phyloP scores from a whole-genome alignment of 2,888 invertebrate species.

The Magallana nippona region DNA sequence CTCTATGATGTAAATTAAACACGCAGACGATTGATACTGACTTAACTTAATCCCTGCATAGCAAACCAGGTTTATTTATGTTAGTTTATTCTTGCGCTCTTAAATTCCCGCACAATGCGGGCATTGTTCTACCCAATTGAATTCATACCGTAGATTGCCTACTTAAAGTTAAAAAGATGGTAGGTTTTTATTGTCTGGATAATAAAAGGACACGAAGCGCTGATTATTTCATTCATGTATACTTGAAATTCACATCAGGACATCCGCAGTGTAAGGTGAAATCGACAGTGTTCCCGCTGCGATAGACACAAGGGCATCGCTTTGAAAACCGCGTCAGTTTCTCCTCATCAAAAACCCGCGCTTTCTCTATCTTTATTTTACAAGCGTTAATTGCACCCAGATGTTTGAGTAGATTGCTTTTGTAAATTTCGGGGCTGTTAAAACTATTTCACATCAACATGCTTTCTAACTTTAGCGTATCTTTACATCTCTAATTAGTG shows the following conservation, averaged over 20 bases:
- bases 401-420: background rate
- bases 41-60: no score
- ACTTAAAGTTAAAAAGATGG: no score
- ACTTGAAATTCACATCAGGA: background rate
- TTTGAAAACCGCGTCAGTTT: constrained; percentile 13
- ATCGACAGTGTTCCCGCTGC: background rate
- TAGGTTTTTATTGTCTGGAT: background rate
- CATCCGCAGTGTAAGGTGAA: background rate
- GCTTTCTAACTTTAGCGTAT: background rate
- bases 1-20: no score
- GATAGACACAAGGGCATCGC: background rate
- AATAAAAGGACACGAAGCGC: background rate
- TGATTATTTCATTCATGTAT: background rate
- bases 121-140: no score
- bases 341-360: background rate
- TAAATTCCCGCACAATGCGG: no score
- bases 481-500: background rate
- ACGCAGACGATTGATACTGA: no score
- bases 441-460: background rate
- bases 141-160: no score
- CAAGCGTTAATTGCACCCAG: constrained; percentile 26
- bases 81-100: no score
- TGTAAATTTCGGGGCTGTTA: constrained; percentile 21
- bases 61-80: no score
- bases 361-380: constrained; percentile 5